Percentiles rank a stretch among this genome's conserved stretches.
These are phyloP conservation scores for Heterotilapia buettikoferi DNA, from an alignment of 2,113 vertebrate genomes.

Conservation along the genomic window DNA sequence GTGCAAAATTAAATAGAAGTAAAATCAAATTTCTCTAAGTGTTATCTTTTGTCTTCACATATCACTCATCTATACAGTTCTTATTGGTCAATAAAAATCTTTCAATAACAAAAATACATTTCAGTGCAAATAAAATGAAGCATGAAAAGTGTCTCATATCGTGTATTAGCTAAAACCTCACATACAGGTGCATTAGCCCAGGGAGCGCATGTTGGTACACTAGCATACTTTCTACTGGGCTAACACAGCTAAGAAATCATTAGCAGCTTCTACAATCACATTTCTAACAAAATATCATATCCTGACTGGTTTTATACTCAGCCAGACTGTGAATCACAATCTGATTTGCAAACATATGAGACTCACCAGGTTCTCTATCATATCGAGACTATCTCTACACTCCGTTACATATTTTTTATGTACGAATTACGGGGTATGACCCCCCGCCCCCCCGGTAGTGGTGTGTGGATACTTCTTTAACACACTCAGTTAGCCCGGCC, in stretches of 20 bases:
- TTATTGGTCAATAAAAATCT: not conserved
- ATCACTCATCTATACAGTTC: not conserved
- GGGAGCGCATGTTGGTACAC: not conserved
- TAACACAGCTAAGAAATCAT: not conserved
- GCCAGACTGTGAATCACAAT: not conserved
- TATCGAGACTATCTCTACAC: not conserved
- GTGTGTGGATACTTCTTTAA: not conserved
- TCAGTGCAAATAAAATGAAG: not conserved
- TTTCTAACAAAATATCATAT: not conserved
- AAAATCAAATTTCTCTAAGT: not conserved
- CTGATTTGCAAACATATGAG: not conserved
- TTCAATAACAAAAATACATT: not conserved
- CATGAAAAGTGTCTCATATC: not conserved
- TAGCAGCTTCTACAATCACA: not conserved
- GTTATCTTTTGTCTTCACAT: not conserved
- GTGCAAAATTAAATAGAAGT: not conserved
- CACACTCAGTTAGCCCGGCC: not conserved
- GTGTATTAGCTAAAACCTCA: not conserved
- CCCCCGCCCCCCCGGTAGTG: not conserved
- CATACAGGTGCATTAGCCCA: not conserved
- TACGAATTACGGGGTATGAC: not conserved
- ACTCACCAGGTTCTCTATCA: not conserved
- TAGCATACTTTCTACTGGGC: not conserved
- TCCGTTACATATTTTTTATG: not conserved
- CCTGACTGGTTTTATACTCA: not conserved